Base-by-base conservation (phyloP, 2,113 vertebrate species). In the Pterocles gutturalis region DNA sequence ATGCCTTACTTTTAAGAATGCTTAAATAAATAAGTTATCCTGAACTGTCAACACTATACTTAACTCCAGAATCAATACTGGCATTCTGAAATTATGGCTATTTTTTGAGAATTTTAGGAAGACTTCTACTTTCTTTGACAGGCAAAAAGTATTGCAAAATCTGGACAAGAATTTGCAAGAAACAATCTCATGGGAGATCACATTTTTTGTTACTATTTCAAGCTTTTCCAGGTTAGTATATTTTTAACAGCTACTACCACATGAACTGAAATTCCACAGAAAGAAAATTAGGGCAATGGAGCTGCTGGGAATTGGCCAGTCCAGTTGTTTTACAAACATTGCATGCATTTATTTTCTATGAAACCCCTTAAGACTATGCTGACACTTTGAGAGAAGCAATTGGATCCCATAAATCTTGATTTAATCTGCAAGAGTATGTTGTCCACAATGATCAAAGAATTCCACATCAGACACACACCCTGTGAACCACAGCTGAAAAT, bases 131-230 rank as follows among this genome's bases (percentile, higher is more conserved):
- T 90, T 71, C 71, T 94, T 65, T 93, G 88, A 33, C 92, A 99
- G 99, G 99, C 98, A 58, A 98, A 98, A 97, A 99, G 97, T 91
- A 99, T 99, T 95, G 99, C 99, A 75, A 98, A 98, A 95, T 94
- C 98, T 14, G 99, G 99, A 67, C 99, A 99, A 91, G 98, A 99
- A 97, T 99, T 99, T 98, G 99, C 99, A 91, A 99, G 99, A 87
- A 98, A 97, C 83, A 97, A 99, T 76, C 99, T 99, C 51, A 99
- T 99, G 99, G 99, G 99, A 19, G 99, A 99, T 96, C 97, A 97
- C 41, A 98, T 99, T 98, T 99, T 99, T 96, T 99, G 99, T 93
- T 99, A 99, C 91, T 99, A 99, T 97, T 99, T 99, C 98, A 99
- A 98, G 96, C 99, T 99, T 87, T 99, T 99, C 93, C 98, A 99